Evolutionary conservation across 1,140 invertebrate species (phyloP), one percentile per base, ranked within the genome.

Genomic region (Belonocnema kinseyi): DNA sequence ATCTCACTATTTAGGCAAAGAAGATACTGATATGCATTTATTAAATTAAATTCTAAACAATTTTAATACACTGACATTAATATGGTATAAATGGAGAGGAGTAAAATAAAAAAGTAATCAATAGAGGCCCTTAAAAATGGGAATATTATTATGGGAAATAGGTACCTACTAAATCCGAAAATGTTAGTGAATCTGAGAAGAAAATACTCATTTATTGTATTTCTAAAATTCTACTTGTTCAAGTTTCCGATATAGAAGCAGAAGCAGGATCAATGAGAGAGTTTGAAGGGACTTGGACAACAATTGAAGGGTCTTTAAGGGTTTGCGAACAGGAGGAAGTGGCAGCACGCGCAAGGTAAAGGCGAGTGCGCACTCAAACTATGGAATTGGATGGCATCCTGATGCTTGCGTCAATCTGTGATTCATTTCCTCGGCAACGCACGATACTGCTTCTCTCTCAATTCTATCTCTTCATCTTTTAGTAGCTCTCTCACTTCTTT

Each of bases 371-470:
- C 84, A 75, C 77, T 83, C 73, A 80, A 83, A 87, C 83, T 80
- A 40, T 66, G 26, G 12, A 66, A 66, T 40, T 40, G 58, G n/a
- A 66, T 66, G 8, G 33, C 26, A 66, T 80, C 78, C 78, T 82
- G 84, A 87, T 84, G 84, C 85, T 82, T 85, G 85, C 88, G 85
- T 88, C 88, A 87, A 88, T 89, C 87, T 85, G 85, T 87, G 85
- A 89, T 88, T 88, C 87, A 89, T 89, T 89, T 85, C 85, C 87
- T 86, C 87, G 82, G 87, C 88, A 89, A 89, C 88, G 87, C 82
- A 70, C 86, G 83, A 84, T 84, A 80, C 83, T 84, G 78, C 76
- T 81, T 66, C 70, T 61, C 80, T 72, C 83, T 71, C 33, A 33
- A 50, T 78, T 54, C 73, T 53, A 50, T 52, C 19, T n/a, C 53